phyloP scores from a whole-genome alignment of 1,140 invertebrate species.

The Rhagoletis zephyria region DNA sequence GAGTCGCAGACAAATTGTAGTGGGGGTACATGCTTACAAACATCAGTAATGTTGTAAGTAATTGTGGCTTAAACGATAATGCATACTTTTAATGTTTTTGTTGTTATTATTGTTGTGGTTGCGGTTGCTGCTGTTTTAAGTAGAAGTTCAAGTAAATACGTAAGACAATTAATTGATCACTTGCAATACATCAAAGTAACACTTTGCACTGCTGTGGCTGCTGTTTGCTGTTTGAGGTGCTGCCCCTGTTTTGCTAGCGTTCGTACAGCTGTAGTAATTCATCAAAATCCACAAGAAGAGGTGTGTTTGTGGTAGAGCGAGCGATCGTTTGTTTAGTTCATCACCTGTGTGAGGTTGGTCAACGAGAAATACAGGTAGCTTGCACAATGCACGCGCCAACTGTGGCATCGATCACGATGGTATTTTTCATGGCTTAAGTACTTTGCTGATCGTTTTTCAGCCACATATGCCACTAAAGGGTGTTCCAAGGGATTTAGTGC shows the following conservation, averaged over 20 bases:
- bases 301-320: slow-evolving; percentile 60
- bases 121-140: slow-evolving; percentile 1
- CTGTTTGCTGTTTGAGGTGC: slow-evolving; percentile 56
- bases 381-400: slow-evolving; percentile 42
- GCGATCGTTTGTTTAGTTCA: slow-evolving; percentile 67
- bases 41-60: not conserved
- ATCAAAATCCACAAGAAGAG: slow-evolving; percentile 10
- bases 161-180: slow-evolving; percentile 64
- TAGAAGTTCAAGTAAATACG: slow-evolving; percentile 41
- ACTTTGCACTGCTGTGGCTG: slow-evolving; percentile 60
- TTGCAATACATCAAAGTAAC: slow-evolving; percentile 68
- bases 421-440: slow-evolving; percentile 22
- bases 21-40: not conserved
- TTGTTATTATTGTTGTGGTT: slow-evolving; percentile 21
- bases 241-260: slow-evolving; percentile 15
- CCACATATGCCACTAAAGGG: not conserved
- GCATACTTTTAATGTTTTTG: not conserved
- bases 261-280: slow-evolving; percentile 64
- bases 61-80: slow-evolving; percentile 11
- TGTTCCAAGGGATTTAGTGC: not conserved
- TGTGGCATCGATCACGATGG: slow-evolving; percentile 53
- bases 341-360: slow-evolving; percentile 45
- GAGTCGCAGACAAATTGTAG: not conserved
- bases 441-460: not conserved
- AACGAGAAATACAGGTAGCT: slow-evolving; percentile 57